Base-by-base conservation (phyloP, 30 jellyfish, hydroid and myxozoan species). In the Nemopilema nomurai region DNA sequence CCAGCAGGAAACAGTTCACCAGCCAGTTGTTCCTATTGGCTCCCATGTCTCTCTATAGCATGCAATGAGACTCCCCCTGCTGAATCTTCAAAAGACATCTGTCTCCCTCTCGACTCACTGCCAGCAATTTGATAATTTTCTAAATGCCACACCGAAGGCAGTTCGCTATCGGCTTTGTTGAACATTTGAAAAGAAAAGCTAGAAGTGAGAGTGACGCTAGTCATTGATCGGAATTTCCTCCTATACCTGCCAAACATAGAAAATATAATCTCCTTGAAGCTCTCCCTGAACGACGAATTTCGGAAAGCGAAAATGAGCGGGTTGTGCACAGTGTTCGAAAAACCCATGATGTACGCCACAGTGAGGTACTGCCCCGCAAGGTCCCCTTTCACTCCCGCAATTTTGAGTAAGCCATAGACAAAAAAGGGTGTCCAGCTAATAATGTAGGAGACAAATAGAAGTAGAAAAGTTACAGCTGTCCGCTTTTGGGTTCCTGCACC, bases 361-460 rank as follows among this genome's bases (percentile, higher is more conserved):
- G 91, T 83, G 25, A 83, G 85, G 65, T 83, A 83, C 75, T 83
- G 91, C 67, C 81, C 80, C 70, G 81, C 82, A 17, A 52, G 81
- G 64, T 29, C 82, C 51, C 26, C 80, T 52, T 83, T 41, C 52
- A 62, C 80, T 28, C 86, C 80, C 21, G 91, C 77, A 29, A 74
- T 18, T 33, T 62, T 71, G 7, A 83, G 49, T 21, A 83, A 63
- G 23, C 91, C 91, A 21, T 71, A 83, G 1, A 49, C 74, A 31
- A 87, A 87, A 62, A 77, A 70, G 49, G 96, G 96, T 51, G 90
- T 78, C 96, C 96, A 87, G 67, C 96, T 87, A 28, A 87, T 22
- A 20, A 87, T 71, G 85, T 76, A 87, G 7, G 96, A 87, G 22
- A 77, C 50, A n/a, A 78, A 63, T 20, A 87, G 63, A 80, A 87